These are phyloP conservation scores for Rhaphigaster nebulosa DNA, from an alignment of 2,888 invertebrate genomes.

Conservation along the genomic window DNA sequence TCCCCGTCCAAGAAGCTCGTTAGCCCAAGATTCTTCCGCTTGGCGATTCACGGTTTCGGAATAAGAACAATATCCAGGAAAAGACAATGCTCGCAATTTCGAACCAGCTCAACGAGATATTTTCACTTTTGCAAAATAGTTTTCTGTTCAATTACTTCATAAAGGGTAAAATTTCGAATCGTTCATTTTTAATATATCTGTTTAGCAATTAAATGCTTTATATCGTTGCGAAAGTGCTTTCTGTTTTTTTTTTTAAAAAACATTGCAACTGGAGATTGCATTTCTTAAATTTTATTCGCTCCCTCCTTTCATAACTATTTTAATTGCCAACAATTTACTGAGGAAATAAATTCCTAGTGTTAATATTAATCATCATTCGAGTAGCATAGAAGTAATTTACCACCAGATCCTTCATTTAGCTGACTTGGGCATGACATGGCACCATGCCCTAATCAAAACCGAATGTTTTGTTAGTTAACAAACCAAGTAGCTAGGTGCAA, in stretches of 20 bases:
- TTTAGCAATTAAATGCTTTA: not conserved
- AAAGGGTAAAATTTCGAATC: not conserved
- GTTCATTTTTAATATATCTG: not conserved
- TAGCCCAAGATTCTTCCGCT: not conserved
- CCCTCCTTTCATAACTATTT: no score
- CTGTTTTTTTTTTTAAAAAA: not conserved
- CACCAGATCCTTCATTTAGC: no score
- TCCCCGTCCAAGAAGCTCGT: not conserved
- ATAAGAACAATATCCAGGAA: conserved; percentile 30
- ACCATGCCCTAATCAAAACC: no score
- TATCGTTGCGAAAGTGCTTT: not conserved
- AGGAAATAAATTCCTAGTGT: no score
- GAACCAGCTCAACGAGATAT: not conserved
- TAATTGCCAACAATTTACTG: no score
- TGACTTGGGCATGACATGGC: no score
- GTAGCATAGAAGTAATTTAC: no score
- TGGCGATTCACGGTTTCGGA: conserved; percentile 26
- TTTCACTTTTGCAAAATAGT: conserved; percentile 17
- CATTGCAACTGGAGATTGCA: no score
- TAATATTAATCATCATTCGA: no score
- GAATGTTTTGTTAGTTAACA: no score
- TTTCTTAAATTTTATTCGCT: no score
- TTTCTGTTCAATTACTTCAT: not conserved
- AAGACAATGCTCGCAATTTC: conserved; percentile 1
- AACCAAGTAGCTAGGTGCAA: no score